phyloP scores from a whole-genome alignment of 2,797 vertebrate genomes.

The Gorsachius magnificus region DNA sequence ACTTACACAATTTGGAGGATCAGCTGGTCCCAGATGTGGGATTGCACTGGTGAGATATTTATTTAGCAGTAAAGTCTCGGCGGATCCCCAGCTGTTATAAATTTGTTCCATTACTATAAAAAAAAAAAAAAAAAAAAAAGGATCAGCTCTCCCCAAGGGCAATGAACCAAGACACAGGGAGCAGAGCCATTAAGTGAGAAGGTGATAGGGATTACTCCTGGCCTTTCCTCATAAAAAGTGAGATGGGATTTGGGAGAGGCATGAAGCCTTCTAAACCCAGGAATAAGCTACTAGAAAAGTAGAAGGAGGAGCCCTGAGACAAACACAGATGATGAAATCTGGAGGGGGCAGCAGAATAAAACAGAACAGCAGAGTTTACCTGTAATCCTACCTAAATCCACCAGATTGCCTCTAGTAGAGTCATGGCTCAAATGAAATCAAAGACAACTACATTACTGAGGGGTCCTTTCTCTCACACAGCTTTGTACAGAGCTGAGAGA shows the following conservation, averaged over 20 bases:
- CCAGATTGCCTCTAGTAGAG: neutral
- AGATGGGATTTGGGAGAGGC: neutral
- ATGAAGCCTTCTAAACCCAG: neutral
- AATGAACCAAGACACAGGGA: neutral
- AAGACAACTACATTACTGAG: neutral
- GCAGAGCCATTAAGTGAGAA: neutral
- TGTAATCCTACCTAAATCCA: slow-evolving; percentile 35
- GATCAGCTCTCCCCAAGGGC: neutral
- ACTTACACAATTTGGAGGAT: neutral
- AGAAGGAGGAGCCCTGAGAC: neutral
- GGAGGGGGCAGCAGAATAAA: neutral
- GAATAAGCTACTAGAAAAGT: neutral
- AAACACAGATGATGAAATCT: neutral
- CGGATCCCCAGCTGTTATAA: fast-evolving
- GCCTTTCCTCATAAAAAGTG: neutral
- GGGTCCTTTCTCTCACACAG: neutral
- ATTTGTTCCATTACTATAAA: neutral
- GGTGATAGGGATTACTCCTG: neutral
- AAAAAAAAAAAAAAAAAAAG: neutral
- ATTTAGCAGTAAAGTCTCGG: neutral
- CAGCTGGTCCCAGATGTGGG: neutral
- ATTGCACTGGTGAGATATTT: neutral
- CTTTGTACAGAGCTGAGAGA: neutral
- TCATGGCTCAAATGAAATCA: neutral
- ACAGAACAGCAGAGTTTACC: neutral